Evolutionary conservation across 2,888 invertebrate genomes (phyloP).

Genomic region (Mythimna lalbum): DNA sequence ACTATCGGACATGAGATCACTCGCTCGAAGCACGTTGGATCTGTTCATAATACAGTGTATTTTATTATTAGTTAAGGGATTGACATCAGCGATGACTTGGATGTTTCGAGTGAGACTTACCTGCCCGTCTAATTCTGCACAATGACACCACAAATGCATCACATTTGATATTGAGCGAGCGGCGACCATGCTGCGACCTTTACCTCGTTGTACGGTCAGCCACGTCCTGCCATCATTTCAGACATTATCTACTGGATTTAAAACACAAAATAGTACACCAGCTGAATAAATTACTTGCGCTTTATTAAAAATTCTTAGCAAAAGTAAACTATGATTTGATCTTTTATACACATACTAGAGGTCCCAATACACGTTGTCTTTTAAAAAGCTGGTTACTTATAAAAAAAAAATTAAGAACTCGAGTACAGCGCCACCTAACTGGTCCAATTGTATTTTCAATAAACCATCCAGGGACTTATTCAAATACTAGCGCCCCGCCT

Average conservation of each 20-base stretch:
- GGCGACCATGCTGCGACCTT: conserved; percentile 40
- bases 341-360: no score
- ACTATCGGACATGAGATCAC: conserved; percentile 19
- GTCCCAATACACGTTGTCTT: no score
- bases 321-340: no score
- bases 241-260: conserved; percentile 18
- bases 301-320: no score
- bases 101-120: neutral
- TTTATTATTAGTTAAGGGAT: conserved; percentile 3
- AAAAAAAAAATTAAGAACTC: no score
- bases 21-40: neutral
- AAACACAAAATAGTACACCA: neutral
- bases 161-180: conserved; percentile 34
- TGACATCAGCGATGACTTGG: conserved; percentile 38
- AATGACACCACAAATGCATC: conserved; percentile 42
- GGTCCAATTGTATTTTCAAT: no score
- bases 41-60: neutral
- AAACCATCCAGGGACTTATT: no score
- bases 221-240: conserved; percentile 47
- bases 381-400: no score
- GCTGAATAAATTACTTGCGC: neutral
- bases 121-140: conserved; percentile 27
- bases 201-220: conserved; percentile 44
- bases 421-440: no score
- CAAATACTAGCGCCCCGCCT: no score